phyloP scores from a whole-genome alignment of 92 coral and sea anemone genomes.

The Phenganax stokvisi region DNA sequence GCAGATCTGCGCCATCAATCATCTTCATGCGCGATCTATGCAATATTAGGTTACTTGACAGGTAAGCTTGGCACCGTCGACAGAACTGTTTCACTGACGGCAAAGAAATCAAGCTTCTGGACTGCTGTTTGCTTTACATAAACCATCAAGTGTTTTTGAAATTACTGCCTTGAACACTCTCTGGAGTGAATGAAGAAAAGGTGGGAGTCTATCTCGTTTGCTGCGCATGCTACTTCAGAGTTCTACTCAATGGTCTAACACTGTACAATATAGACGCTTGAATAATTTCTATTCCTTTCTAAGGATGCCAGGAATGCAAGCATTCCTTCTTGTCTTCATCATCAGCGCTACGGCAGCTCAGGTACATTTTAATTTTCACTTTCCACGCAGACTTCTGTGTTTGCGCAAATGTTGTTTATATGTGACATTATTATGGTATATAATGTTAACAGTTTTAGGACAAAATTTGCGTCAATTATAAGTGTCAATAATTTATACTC shows the following conservation, averaged over 20 bases:
- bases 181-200: conserved; percentile 19
- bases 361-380: neutral
- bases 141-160: conserved; percentile 21
- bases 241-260: neutral
- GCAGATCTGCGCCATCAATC: conserved; percentile 34
- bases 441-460: neutral
- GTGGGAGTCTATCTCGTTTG: neutral
- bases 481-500: neutral
- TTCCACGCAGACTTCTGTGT: no score
- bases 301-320: conserved; percentile 37
- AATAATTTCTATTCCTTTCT: neutral
- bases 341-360: conserved; percentile 19
- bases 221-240: neutral
- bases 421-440: neutral
- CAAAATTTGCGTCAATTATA: conserved; percentile 20
- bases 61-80: conserved; percentile 38
- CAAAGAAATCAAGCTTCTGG: conserved; percentile 22
- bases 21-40: conserved; percentile 23
- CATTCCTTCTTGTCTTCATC: conserved; percentile 37
- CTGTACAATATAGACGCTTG: neutral
- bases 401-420: neutral
- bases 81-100: conserved; percentile 31
- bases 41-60: conserved; percentile 40
- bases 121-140: conserved; percentile 16
- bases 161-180: neutral